Percentiles rank a stretch among this genome's conserved stretches.
These are phyloP conservation scores for Orientallactaga sibirica DNA, from an alignment of 2,797 vertebrate species.

Conservation along the genomic window DNA sequence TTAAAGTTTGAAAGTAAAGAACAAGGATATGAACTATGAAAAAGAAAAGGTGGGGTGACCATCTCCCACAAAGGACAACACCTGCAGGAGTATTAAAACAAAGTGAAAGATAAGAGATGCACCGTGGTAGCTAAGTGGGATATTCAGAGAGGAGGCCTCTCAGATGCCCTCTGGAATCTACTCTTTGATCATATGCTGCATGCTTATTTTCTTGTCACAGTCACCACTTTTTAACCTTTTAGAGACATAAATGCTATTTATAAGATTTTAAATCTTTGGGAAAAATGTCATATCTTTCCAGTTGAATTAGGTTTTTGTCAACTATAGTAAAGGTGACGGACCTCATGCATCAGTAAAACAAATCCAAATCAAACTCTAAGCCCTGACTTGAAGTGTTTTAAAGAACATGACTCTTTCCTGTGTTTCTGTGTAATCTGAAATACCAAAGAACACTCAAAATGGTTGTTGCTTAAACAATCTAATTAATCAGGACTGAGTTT, in stretches of 20 bases:
- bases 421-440: slow-evolving; percentile 6
- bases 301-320: slow-evolving; percentile 51
- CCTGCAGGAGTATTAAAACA: background rate
- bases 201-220: slow-evolving; percentile 49
- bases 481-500: slow-evolving; percentile 1
- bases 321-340: background rate
- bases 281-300: slow-evolving; percentile 38
- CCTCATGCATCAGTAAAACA: background rate
- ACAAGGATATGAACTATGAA: background rate
- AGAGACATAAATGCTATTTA: slow-evolving; percentile 7
- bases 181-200: background rate
- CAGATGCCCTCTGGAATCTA: background rate
- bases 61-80: background rate
- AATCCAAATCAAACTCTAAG: slow-evolving; percentile 18
- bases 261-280: background rate
- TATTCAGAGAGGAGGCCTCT: background rate
- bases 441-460: background rate
- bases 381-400: background rate
- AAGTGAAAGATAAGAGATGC: fast-evolving
- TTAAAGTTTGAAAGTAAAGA: background rate
- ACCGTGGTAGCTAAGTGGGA: no score
- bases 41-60: background rate
- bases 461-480: background rate
- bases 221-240: slow-evolving; percentile 52
- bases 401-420: background rate